A percentile compares a stretch with the other conserved stretches of the same genome.
phyloP scores from a whole-genome alignment of 2,113 vertebrate genomes.

The Calyptomena viridis region DNA sequence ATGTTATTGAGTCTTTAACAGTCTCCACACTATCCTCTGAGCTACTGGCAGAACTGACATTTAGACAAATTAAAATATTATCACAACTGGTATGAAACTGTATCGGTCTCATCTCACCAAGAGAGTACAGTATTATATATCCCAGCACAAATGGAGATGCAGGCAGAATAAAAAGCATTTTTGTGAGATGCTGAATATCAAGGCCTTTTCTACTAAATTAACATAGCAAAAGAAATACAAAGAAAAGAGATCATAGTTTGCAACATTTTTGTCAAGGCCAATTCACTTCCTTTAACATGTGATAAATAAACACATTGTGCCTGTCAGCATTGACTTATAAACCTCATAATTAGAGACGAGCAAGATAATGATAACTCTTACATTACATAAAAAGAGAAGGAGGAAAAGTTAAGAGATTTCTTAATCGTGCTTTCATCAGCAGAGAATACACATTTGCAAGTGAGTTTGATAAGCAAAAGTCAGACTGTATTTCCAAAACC shows the following conservation, averaged over 20 bases:
- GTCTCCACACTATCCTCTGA: background rate
- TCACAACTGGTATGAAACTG: background rate
- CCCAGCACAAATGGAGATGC: background rate
- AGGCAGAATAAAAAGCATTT: background rate
- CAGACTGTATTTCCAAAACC: background rate
- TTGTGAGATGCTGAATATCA: background rate
- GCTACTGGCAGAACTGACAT: background rate
- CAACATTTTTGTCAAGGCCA: background rate
- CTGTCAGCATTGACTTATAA: background rate
- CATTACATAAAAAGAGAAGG: background rate
- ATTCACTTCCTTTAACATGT: background rate
- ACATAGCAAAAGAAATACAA: background rate
- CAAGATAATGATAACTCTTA: background rate
- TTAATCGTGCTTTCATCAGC: background rate
- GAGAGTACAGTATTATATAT: background rate
- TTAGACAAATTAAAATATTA: background rate
- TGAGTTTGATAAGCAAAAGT: background rate
- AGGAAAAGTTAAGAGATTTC: background rate
- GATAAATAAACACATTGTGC: background rate
- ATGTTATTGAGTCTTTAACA: background rate
- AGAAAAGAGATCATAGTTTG: background rate
- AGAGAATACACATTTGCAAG: background rate
- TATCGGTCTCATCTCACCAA: accelerated
- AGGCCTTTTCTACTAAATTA: background rate
- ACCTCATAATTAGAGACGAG: background rate